Evolutionary conservation across 2,113 vertebrate genomes (phyloP).

Genomic region (Poeciliopsis occidentalis): DNA sequence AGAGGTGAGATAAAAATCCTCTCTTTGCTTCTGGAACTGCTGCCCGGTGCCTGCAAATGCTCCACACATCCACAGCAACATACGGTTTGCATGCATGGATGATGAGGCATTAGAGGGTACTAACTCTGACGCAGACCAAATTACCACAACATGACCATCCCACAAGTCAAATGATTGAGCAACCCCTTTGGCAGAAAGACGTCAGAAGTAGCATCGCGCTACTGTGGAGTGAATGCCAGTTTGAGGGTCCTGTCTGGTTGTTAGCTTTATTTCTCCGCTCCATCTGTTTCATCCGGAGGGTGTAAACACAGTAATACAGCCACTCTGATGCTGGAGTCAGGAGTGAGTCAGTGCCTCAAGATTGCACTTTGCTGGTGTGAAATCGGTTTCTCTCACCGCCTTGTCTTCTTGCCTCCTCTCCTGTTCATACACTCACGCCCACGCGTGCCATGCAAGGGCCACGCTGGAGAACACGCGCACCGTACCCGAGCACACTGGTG

Average conservation of each 20-base stretch:
- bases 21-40: conserved; percentile 14
- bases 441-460: conserved; percentile 6
- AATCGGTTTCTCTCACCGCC: conserved; percentile 39
- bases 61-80: background rate
- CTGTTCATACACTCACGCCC: background rate
- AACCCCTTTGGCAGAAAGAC: background rate
- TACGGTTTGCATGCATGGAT: conserved; percentile 1
- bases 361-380: conserved; percentile 60
- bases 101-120: conserved; percentile 3
- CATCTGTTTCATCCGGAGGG: conserved; percentile 53
- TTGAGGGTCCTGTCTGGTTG: background rate
- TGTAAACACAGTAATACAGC: conserved; percentile 47
- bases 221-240: background rate
- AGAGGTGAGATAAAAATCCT: conserved; percentile 3
- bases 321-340: conserved; percentile 44
- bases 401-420: conserved; percentile 19
- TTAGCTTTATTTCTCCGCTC: conserved; percentile 37
- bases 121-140: conserved; percentile 2
- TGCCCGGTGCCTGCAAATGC: background rate
- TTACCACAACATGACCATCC: background rate
- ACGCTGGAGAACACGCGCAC: background rate
- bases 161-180: background rate
- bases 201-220: background rate
- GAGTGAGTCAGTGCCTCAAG: conserved; percentile 56
- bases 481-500: background rate